These are phyloP conservation scores for Latrodectus elegans DNA, from an alignment of 2,888 invertebrate genomes.

Conservation along the genomic window DNA sequence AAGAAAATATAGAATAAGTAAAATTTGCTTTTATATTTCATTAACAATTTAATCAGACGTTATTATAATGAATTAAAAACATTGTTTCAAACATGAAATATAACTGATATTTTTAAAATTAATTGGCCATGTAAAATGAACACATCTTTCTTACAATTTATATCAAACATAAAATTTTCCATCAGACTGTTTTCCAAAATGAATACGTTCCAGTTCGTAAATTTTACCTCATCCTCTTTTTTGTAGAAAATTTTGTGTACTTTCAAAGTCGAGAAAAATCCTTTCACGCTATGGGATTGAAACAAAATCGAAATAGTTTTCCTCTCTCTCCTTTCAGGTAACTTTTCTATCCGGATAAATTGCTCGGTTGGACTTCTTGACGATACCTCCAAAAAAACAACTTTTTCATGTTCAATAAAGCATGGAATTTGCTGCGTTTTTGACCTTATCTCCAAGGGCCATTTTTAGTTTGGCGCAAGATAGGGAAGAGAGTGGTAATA, in stretches of 20 bases:
- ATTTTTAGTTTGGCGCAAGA: constrained; percentile 29
- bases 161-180: no score
- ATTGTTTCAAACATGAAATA: no score
- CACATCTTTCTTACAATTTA: no score
- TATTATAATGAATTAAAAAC: no score
- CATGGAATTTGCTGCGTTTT: constrained; percentile 18
- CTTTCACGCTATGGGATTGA: background rate
- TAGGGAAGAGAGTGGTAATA: constrained; percentile 25
- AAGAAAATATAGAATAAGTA: no score
- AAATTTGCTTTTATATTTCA: no score
- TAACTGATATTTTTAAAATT: no score
- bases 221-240: background rate
- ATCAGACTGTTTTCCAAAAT: background rate
- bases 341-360: background rate
- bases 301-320: background rate
- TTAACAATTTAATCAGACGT: no score
- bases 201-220: background rate
- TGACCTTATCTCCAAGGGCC: constrained; percentile 22
- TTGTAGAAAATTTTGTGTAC: background rate
- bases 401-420: constrained; percentile 21
- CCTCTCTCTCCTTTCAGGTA: background rate
- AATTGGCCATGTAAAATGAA: no score
- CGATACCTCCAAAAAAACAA: background rate
- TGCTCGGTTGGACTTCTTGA: background rate
- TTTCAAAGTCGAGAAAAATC: background rate